Evolutionary conservation across 2,888 invertebrate genomes (phyloP).

Genomic region (Sarcophaga caerulescens): DNA sequence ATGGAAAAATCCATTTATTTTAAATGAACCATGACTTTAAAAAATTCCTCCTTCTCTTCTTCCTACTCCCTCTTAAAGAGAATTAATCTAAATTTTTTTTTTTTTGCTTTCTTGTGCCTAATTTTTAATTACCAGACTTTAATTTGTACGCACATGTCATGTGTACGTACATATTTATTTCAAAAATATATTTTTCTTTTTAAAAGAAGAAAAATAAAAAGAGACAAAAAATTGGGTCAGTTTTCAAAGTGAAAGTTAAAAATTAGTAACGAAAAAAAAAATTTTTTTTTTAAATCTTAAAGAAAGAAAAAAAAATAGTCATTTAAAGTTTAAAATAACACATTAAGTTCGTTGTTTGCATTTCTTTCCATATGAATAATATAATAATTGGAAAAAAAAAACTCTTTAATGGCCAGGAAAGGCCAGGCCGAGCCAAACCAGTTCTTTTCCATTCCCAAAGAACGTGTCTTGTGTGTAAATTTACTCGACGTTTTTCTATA

Average conservation of each 20-base stretch:
- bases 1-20: conserved; percentile 9
- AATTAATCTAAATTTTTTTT: conserved; percentile 17
- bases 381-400: conserved; percentile 45
- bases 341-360: conserved; percentile 10
- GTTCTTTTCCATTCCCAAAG: conserved; percentile 54
- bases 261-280: conserved; percentile 23
- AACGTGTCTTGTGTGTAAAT: conserved; percentile 56
- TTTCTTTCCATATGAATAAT: conserved; percentile 30
- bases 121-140: conserved; percentile 50
- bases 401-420: conserved; percentile 49
- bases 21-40: conserved; percentile 46
- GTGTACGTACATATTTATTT: conserved; percentile 20
- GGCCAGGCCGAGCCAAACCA: conserved; percentile 36
- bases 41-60: too few species aligned
- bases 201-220: background rate
- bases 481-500: conserved; percentile 10
- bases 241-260: conserved; percentile 53
- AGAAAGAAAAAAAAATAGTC: conserved; percentile 20
- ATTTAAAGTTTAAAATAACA: conserved; percentile 17
- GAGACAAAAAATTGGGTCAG: background rate
- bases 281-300: background rate
- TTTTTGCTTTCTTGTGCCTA: background rate
- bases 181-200: background rate
- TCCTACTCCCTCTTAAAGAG: too few species aligned
- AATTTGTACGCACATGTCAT: background rate